Conservation (phyloP, 2,888 invertebrate species). For the Caenorhabditis wallacei region DNA sequence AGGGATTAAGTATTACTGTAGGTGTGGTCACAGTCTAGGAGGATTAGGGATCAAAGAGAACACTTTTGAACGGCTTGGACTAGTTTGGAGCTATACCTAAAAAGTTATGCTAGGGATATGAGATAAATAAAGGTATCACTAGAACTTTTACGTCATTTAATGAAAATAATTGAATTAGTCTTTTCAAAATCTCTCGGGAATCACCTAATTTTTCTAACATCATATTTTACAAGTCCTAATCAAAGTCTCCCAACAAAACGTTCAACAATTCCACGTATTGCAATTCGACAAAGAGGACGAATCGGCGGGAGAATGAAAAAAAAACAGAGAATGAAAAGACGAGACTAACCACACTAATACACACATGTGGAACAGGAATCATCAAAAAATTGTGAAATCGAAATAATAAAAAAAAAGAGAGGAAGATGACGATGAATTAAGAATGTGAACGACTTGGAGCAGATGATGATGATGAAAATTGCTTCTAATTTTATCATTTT, state of each 20-base stretch:
- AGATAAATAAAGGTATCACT: too few relatives aligned
- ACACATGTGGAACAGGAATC: conserved; percentile 22
- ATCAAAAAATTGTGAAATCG: conserved; percentile 7
- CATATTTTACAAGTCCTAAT: too few relatives aligned
- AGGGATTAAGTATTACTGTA: conserved; percentile 4
- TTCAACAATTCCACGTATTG: conserved; percentile 1
- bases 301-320: conserved; percentile 2
- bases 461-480: neutral
- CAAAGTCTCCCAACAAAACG: too few relatives aligned
- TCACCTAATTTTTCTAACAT: too few relatives aligned
- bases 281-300: neutral
- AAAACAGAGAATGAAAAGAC: neutral
- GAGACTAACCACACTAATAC: conserved; percentile 18
- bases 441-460: neutral
- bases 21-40: conserved; percentile 13
- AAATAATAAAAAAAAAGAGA: neutral
- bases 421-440: neutral
- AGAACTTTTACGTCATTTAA: too few relatives aligned
- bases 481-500: neutral
- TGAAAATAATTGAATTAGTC: too few relatives aligned
- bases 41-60: conserved; percentile 2
- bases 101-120: too few relatives aligned
- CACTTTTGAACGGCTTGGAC: neutral
- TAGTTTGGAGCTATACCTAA: too few relatives aligned
- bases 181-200: too few relatives aligned